Conservation (phyloP, 2,113 vertebrate genomes). For the Thermophis baileyi region DNA sequence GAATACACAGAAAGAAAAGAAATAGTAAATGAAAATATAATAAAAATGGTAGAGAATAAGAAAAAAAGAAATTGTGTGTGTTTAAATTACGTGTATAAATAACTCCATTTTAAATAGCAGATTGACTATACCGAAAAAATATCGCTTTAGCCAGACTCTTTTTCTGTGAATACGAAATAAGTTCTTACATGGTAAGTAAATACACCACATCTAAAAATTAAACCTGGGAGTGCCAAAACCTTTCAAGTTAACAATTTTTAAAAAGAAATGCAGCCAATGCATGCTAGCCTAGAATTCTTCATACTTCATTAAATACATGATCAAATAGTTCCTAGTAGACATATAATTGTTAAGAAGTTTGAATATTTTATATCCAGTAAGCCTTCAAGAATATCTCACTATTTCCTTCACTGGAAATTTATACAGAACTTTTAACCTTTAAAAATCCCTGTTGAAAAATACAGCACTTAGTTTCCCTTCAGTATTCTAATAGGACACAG, state of each 20-base stretch:
- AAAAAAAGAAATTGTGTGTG: not conserved
- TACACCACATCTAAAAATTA: not conserved
- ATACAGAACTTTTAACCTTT: conserved; percentile 41
- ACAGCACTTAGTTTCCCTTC: not conserved
- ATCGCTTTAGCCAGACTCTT: not conserved
- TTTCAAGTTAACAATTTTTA: not conserved
- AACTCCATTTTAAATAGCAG: not conserved
- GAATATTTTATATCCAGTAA: not conserved
- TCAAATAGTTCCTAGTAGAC: not conserved
- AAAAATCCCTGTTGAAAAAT: conserved; percentile 9
- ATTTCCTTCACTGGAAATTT: conserved; percentile 54
- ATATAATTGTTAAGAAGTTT: not conserved
- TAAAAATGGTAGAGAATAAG: not conserved
- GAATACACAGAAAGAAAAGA: not conserved
- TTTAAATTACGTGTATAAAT: not conserved
- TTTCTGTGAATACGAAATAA: not conserved
- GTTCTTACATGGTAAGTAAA: not conserved
- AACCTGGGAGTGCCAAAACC: not conserved
- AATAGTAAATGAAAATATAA: not conserved
- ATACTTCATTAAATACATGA: not conserved
- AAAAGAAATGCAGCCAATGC: not conserved
- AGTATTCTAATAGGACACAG: conserved; percentile 49
- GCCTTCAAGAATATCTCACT: conserved; percentile 24
- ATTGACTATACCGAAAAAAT: not conserved
- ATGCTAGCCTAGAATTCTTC: not conserved